Evolutionary conservation across 2,888 invertebrate species (phyloP).

Genomic region (Rhorus exstirpatorius): DNA sequence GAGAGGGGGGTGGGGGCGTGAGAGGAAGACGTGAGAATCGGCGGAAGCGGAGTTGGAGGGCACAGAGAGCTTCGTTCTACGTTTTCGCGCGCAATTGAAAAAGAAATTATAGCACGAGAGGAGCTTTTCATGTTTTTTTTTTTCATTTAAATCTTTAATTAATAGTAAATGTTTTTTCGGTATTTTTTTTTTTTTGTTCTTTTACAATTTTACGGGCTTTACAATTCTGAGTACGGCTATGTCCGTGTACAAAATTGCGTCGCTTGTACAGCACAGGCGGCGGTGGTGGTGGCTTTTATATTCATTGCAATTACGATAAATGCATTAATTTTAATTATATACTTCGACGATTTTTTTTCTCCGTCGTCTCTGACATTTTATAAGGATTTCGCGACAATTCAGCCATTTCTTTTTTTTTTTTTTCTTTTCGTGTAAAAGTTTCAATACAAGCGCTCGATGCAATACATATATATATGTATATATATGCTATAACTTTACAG

Average conservation of each 20-base stretch:
- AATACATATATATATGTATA: conserved; percentile 56
- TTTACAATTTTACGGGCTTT: conserved; percentile 25
- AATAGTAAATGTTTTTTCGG: conserved; percentile 38
- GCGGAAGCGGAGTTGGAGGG: conserved; percentile 19
- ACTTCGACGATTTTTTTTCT: conserved; percentile 30
- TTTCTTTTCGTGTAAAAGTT: conserved; percentile 75
- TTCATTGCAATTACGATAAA: conserved; percentile 62
- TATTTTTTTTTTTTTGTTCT: conserved; percentile 51
- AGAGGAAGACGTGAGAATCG: conserved; percentile 29
- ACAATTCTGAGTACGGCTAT: conserved; percentile 68
- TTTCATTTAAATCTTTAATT: conserved; percentile 27
- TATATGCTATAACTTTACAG: conserved; percentile 28
- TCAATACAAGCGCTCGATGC: conserved; percentile 76
- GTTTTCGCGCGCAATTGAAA: conserved; percentile 52
- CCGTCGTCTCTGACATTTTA: conserved; percentile 46
- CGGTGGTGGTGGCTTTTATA: conserved; percentile 60
- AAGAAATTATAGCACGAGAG: conserved; percentile 67
- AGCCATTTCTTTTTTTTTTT: too few species aligned
- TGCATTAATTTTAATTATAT: conserved; percentile 46
- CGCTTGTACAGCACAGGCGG: conserved; percentile 70
- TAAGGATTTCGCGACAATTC: conserved; percentile 56
- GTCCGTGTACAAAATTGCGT: conserved; percentile 75
- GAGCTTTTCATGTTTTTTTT: conserved; percentile 61
- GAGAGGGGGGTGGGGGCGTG: conserved; percentile 30
- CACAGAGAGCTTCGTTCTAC: conserved; percentile 48